These are phyloP conservation scores for Batillaria attramentaria DNA, from an alignment of 1,140 invertebrate species.

Conservation along the genomic window DNA sequence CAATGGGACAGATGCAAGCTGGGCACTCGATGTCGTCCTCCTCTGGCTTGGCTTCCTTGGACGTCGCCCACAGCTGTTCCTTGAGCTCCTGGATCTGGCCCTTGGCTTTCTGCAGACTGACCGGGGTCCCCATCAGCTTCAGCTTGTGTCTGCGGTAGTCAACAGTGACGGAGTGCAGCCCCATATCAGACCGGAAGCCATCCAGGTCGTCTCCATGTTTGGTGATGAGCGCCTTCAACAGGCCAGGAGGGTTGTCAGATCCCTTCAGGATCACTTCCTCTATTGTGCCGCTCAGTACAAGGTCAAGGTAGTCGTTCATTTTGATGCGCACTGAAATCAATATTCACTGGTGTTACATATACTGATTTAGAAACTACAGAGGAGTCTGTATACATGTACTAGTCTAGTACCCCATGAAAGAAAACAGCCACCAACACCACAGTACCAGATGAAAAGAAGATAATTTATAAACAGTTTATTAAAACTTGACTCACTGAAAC, in stretches of 20 bases:
- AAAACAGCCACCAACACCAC: no score
- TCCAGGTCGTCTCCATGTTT: constrained; percentile 45
- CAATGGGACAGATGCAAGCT: constrained; percentile 57
- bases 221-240: constrained; percentile 56
- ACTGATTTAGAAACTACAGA: no score
- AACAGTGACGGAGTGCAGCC: constrained; percentile 34
- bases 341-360: no score
- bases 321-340: constrained; percentile 22
- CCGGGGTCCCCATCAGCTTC: constrained; percentile 47
- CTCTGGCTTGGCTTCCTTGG: background rate
- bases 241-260: constrained; percentile 48
- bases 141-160: constrained; percentile 48
- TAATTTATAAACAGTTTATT: no score
- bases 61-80: background rate
- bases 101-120: constrained; percentile 38
- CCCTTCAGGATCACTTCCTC: constrained; percentile 45
- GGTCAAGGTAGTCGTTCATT: constrained; percentile 44
- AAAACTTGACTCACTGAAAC: no score
- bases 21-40: constrained; percentile 52
- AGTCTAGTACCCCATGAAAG: no score
- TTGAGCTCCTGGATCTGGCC: constrained; percentile 34
- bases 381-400: no score
- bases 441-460: no score
- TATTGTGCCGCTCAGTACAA: constrained; percentile 21
- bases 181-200: constrained; percentile 34